Percentiles rank a stretch among this genome's conserved stretches.
phyloP scores from a whole-genome alignment of 2,113 vertebrate species.

The Lethenteron reissneri region DNA sequence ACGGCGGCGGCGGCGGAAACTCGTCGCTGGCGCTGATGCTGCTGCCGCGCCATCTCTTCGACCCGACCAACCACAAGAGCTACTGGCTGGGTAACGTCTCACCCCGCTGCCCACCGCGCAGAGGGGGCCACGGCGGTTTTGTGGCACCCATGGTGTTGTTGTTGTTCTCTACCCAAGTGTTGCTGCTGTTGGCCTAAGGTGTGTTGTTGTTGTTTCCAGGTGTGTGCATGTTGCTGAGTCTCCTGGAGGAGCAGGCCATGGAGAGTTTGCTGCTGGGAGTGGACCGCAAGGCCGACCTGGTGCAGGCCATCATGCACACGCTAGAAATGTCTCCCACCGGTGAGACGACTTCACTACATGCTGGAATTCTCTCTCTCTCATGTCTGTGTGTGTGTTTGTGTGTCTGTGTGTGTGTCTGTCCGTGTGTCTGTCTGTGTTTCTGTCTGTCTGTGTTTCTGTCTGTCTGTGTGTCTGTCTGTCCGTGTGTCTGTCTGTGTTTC shows the following conservation, averaged over 20 bases:
- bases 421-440: too few relatives aligned
- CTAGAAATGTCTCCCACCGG: constrained; percentile 32
- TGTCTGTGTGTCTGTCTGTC: too few relatives aligned
- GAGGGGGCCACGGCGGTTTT: too few relatives aligned
- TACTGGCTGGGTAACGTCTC: constrained; percentile 49
- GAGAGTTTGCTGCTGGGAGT: constrained; percentile 41
- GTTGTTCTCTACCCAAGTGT: neutral
- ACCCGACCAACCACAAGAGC: constrained; percentile 39
- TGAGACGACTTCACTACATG: constrained; percentile 9
- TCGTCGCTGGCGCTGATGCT: constrained; percentile 20
- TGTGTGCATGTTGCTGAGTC: constrained; percentile 53
- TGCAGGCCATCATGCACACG: constrained; percentile 41
- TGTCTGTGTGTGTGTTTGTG: neutral
- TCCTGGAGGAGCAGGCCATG: constrained; percentile 54
- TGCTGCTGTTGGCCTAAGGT: neutral
- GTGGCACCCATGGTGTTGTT: neutral
- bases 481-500: too few relatives aligned
- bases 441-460: too few relatives aligned
- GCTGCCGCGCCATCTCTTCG: constrained; percentile 46
- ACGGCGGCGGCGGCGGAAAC: neutral
- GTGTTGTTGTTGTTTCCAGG: constrained; percentile 18
- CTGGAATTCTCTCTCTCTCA: too few relatives aligned
- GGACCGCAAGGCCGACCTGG: constrained; percentile 40
- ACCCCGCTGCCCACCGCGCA: too few relatives aligned
- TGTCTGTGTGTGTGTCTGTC: neutral